A percentile compares a stretch with the other conserved stretches of the same genome.
Conservation (phyloP, 2,113 vertebrate species). For the Ursus arctos region DNA sequence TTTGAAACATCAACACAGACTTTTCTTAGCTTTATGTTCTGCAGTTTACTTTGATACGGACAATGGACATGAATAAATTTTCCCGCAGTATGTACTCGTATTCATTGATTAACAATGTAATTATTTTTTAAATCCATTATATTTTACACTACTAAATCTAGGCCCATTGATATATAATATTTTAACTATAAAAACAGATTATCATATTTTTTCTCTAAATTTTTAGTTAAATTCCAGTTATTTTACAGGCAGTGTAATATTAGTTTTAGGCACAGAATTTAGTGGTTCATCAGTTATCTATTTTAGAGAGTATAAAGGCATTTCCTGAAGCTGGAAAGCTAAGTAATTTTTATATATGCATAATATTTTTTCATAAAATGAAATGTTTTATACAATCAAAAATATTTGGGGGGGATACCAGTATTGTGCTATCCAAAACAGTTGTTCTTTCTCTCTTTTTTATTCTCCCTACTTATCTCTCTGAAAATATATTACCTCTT, state of each 20-base stretch:
- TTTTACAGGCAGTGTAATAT: neutral
- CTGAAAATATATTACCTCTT: neutral
- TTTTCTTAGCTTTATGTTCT: conserved; percentile 57
- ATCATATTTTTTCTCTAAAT: neutral
- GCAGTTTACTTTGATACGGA: conserved; percentile 30
- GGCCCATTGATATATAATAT: neutral
- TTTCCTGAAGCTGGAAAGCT: neutral
- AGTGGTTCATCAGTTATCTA: neutral
- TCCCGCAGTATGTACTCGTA: neutral
- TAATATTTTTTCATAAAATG: conserved; percentile 39
- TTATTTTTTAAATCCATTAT: conserved; percentile 12
- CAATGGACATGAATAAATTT: neutral
- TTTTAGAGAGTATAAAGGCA: neutral
- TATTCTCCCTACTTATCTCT: neutral
- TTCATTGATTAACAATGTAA: neutral
- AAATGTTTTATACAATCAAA: neutral
- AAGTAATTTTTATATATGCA: neutral
- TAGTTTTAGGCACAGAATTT: neutral
- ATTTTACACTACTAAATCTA: neutral
- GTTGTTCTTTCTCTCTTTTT: neutral
- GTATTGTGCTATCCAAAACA: neutral
- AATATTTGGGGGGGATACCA: neutral
- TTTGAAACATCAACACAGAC: conserved; percentile 43
- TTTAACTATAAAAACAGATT: neutral
- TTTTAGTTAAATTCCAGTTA: neutral